Evolutionary conservation across 2,888 invertebrate species (phyloP), one percentile per base, ranked within the genome.

Genomic region (Meandrusa payeni): DNA sequence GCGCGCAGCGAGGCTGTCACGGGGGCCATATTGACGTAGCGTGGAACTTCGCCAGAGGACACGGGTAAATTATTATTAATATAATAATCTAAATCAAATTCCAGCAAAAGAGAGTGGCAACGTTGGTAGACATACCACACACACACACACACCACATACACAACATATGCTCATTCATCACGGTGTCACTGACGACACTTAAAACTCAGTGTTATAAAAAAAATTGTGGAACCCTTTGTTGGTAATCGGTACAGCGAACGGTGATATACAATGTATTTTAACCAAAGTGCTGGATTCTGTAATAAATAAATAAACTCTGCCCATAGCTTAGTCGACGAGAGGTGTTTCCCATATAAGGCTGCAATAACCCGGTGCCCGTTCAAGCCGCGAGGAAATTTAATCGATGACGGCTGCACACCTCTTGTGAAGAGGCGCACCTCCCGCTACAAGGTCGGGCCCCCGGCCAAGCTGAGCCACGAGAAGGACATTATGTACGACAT

Each of bases 401-500:
- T 67, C 3, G 65, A 78, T 0, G 90, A 92, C 2, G 89, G 91
- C 13, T 94, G 94, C 66, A 74, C 75, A 1, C 68, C 71, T 0
- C 80, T 85, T 3, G 80, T 87, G 2, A 73, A 81, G 0, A 76
- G 83, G 42, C 88, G 94, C 34, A 91, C 88, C 10, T 88, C 88
- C 17, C 81, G 93, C 40, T 94, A 94, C 72, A 91, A 90, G 54
- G 92, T 93, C 1, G 93, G 93, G 0, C 95, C 96, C 0, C 93
- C 94, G 12, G 94, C 94, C 70, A 90, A 93, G 39, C 79, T 96
- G 33, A 90, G 90, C 48, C 91, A 91, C 50, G 94, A 94, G 69
- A 89, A 91, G 6, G 97, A 97, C 62, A 96, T 98, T 55, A 97
- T 96, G 96, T 91, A 93, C 39, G 98, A 98, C 70, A 96, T 98